Conservation (phyloP, 2,888 invertebrate species). For the Trachelus stipa region DNA sequence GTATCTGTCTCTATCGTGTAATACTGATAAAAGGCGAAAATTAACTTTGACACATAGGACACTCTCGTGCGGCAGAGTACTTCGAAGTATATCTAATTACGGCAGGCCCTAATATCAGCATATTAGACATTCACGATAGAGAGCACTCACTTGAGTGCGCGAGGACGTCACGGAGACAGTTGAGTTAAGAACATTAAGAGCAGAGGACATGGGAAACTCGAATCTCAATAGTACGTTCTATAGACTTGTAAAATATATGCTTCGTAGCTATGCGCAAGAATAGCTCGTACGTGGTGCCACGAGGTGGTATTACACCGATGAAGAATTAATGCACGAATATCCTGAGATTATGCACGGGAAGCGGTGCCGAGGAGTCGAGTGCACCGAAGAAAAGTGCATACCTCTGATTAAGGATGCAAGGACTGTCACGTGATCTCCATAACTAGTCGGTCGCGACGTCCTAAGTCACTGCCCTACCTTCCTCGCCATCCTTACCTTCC, state of each 20-base stretch:
- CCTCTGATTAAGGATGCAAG: slow-evolving; percentile 38
- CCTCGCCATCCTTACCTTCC: slow-evolving; percentile 11
- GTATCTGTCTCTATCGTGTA: neutral
- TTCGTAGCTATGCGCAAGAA: neutral
- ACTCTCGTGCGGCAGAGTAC: neutral
- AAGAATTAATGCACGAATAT: neutral
- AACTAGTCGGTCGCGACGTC: slow-evolving; percentile 39
- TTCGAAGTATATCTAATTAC: neutral
- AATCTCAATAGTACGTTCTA: neutral
- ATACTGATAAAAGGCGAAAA: neutral
- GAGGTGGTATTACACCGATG: neutral
- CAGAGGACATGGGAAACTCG: neutral
- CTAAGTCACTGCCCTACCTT: slow-evolving; percentile 30
- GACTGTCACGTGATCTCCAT: slow-evolving; percentile 41
- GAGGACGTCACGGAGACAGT: neutral
- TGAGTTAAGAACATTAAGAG: neutral
- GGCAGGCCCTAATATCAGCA: neutral
- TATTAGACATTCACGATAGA: neutral
- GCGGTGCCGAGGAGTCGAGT: neutral
- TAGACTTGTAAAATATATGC: neutral
- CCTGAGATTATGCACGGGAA: neutral
- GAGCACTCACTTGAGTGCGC: neutral
- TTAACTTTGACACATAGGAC: neutral
- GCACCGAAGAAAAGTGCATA: slow-evolving; percentile 27
- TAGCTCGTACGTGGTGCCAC: neutral